Evolutionary conservation across 2,888 invertebrate genomes (phyloP).

Genomic region (Pogonocherus hispidulus): DNA sequence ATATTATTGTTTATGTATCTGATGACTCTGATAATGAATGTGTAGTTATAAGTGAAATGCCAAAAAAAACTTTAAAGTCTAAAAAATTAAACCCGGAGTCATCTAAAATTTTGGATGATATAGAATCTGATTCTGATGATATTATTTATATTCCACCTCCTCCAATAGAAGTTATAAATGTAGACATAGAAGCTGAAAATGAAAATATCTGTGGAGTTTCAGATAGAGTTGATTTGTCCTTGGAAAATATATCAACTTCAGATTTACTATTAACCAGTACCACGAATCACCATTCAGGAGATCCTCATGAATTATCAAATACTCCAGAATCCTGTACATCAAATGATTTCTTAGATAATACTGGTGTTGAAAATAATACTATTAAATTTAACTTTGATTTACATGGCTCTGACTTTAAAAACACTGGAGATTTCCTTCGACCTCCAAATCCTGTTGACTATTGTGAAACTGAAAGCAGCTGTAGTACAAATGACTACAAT

Average conservation of each 20-base stretch:
- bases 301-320: conserved; percentile 43
- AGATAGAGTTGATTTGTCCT: no score
- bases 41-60: conserved; percentile 26
- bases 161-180: conserved; percentile 56
- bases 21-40: conserved; percentile 44
- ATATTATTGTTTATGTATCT: conserved; percentile 28
- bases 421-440: conserved; percentile 50
- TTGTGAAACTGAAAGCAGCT: conserved; percentile 63
- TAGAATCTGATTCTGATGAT: conserved; percentile 44
- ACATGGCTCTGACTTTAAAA: conserved; percentile 60
- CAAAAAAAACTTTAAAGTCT: neutral
- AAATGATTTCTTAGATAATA: conserved; percentile 60
- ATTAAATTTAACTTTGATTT: conserved; percentile 60
- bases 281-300: conserved; percentile 11
- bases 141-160: conserved; percentile 60
- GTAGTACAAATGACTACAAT: conserved; percentile 53
- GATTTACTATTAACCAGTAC: no score
- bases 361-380: conserved; percentile 44
- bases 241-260: neutral
- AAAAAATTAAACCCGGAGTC: neutral
- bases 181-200: conserved; percentile 53
- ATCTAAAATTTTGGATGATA: neutral
- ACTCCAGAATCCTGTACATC: conserved; percentile 52
- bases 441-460: conserved; percentile 54
- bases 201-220: conserved; percentile 1